A percentile compares a stretch with the other conserved stretches of the same genome.
Conservation (phyloP, 1,140 invertebrate genomes). For the Euura saliciscinereae region DNA sequence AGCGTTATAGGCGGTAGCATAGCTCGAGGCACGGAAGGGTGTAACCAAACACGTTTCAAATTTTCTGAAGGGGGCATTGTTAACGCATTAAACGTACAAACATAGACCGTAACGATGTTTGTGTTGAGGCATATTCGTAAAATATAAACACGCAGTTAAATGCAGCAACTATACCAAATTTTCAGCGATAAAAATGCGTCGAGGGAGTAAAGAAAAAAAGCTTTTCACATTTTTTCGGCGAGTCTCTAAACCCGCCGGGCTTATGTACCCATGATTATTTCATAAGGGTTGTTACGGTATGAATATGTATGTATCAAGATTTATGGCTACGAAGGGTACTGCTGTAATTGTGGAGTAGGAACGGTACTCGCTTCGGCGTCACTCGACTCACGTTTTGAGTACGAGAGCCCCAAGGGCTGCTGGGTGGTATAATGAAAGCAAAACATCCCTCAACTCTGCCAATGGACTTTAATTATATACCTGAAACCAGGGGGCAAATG, state of each 20-base stretch:
- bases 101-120: neutral
- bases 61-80: constrained; percentile 3
- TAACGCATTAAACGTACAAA: constrained; percentile 7
- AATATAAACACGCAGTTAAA: too few relatives aligned
- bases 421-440: constrained; percentile 51
- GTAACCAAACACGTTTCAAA: constrained; percentile 3
- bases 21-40: constrained; percentile 1
- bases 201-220: too few relatives aligned
- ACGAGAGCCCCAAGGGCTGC: neutral
- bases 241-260: constrained; percentile 25
- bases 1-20: neutral
- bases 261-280: constrained; percentile 58
- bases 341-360: constrained; percentile 45
- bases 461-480: constrained; percentile 45
- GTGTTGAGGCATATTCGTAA: neutral
- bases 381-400: neutral
- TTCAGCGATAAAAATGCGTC: too few relatives aligned
- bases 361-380: too few relatives aligned
- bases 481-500: constrained; percentile 6
- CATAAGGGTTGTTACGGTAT: constrained; percentile 45
- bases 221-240: too few relatives aligned
- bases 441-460: constrained; percentile 49
- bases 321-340: constrained; percentile 40
- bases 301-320: constrained; percentile 58
- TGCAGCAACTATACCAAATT: too few relatives aligned